A percentile compares a stretch with the other conserved stretches of the same genome.
Conservation (phyloP, 64 coral and sea anemone species). For the Catalaphyllia jardinei region DNA sequence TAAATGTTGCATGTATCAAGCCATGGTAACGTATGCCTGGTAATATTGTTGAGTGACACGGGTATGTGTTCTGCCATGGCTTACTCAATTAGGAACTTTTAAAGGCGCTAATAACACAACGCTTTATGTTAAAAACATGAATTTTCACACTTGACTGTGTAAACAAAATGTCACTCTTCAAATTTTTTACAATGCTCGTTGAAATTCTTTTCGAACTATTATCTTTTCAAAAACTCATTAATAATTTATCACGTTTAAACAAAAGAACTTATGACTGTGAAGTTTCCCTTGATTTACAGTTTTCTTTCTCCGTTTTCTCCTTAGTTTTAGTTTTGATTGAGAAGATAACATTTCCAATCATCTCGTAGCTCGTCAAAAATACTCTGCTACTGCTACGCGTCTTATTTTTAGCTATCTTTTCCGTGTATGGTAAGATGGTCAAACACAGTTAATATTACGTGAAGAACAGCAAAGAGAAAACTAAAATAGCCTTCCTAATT, state of each 20-base stretch:
- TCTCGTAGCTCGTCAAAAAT: too few species aligned
- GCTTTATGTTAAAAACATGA: conserved; percentile 4
- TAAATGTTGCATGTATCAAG: background rate
- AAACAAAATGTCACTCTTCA: conserved; percentile 24
- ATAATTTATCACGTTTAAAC: background rate
- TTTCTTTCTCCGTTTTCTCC: too few species aligned
- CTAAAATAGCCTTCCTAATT: background rate
- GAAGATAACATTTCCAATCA: too few species aligned
- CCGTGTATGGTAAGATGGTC: too few species aligned
- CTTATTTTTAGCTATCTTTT: too few species aligned
- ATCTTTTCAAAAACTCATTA: background rate
- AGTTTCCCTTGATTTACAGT: too few species aligned
- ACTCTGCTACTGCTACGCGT: too few species aligned
- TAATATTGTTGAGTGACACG: background rate
- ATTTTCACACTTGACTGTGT: conserved; percentile 2
- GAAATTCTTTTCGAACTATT: background rate
- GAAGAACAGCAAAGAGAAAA: too few species aligned
- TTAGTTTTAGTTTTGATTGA: too few species aligned
- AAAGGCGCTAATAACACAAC: background rate
- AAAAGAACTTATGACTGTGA: background rate
- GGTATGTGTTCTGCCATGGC: background rate
- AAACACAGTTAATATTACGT: too few species aligned
- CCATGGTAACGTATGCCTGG: background rate
- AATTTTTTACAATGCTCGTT: background rate
- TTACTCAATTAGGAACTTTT: background rate